Evolutionary conservation across 2,113 vertebrate species (phyloP).

Genomic region (Xenopus tropicalis): UCB_Xtro_10.0 CM004446.2:23361001-23361500

Average conservation of each 20-base stretch:
- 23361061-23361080: not conserved
- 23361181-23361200: constrained; percentile 74
- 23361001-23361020: not conserved
- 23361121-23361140: constrained; percentile 46
- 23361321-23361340: constrained; percentile 92
- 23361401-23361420: constrained; percentile 87
- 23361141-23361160: constrained; percentile 32
- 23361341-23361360: constrained; percentile 90
- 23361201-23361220: constrained; percentile 63
- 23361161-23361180: constrained; percentile 66
- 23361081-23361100: constrained; percentile 36
- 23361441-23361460: constrained; percentile 72
- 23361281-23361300: constrained; percentile 92
- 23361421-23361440: constrained; percentile 77
- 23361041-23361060: not conserved
- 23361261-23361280: constrained; percentile 79
- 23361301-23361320: constrained; percentile 96
- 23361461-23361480: constrained; percentile 79
- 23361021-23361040: constrained; percentile 18
- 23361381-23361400: constrained; percentile 93
- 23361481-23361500: constrained; percentile 91
- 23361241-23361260: constrained; percentile 75
- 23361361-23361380: constrained; percentile 93
- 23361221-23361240: constrained; percentile 83
- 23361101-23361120: constrained; percentile 34